Evolutionary conservation across 2,888 invertebrate genomes (phyloP), one percentile per base, ranked within the genome.

Genomic region (Eristalis arbustorum): DNA sequence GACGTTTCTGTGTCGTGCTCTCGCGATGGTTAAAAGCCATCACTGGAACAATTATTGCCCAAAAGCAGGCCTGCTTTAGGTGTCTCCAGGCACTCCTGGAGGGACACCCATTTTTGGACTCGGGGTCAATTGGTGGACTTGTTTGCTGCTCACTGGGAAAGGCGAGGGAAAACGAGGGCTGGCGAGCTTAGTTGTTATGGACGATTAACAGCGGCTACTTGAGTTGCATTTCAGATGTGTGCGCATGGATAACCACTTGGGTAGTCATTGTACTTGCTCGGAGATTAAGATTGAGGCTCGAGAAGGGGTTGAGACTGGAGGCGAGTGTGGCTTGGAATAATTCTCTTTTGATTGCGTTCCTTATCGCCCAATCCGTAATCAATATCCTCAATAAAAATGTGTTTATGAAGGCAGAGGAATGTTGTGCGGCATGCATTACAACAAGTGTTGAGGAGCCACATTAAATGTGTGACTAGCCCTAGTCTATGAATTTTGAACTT

Each of bases 11-110:
- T 67, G 76, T 68, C 76, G 68, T 62, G 79, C 23, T 62, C 14
- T 56, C 18, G 56, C 34, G 73, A 82, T 73, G 82, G 76, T 67
- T 67, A 76, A 76, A 76, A 72, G 0, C 76, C 56, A 82, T 82
- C 72, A 80, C 31, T 40, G 18, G 56, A 80, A n/a, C 73, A 62
- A 74, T 80, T 80, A 68, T 40, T 68, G 37, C 37, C 80, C 80
- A 62, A 68, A 80, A 68, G 62, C 56, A 80, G 68, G 57, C 63
- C 80, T 63, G 56, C 25, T 0, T 0, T 6, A 49, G 49, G 80
- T 68, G 80, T 74, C 68, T 67, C 22, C 23, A 3, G 22, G 63
- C n/a, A 22, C 74, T 14, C 22, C 49, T 59, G 13, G 49, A 62
- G 63, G n/a, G n/a, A n/a, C n/a, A n/a, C 2, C 67, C 62, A 66